Conservation (phyloP, 2,113 vertebrate species). For the Gobius niger region DNA sequence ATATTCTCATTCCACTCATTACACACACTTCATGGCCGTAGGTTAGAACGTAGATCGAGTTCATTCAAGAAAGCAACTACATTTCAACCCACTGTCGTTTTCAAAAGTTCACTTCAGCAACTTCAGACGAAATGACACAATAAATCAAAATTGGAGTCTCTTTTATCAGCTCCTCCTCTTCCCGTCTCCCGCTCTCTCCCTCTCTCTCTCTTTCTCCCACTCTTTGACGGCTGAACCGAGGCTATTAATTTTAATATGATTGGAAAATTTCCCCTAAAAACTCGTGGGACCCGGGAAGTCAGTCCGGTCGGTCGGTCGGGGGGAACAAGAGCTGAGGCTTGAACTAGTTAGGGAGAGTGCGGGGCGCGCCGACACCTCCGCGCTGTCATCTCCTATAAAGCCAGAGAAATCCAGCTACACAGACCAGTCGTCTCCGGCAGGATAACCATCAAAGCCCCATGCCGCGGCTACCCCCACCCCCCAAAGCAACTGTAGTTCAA, state of each 20-base stretch:
- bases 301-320: neutral
- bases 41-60: too few relatives aligned
- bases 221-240: conserved; percentile 1
- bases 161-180: neutral
- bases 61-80: conserved; percentile 1
- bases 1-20: too few relatives aligned
- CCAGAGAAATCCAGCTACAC: conserved; percentile 8
- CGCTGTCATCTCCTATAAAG: conserved; percentile 25
- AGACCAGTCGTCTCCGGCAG: conserved; percentile 7
- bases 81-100: conserved; percentile 8
- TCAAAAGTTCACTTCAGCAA: neutral
- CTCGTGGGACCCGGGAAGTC: conserved; percentile 35
- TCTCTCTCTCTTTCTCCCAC: neutral
- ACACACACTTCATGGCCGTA: neutral
- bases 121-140: conserved; percentile 21
- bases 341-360: conserved; percentile 39
- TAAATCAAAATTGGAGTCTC: conserved; percentile 15
- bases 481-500: conserved; percentile 38
- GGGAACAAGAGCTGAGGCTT: conserved; percentile 42
- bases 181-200: neutral
- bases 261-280: conserved; percentile 44
- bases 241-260: conserved; percentile 58
- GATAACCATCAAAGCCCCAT: conserved; percentile 41
- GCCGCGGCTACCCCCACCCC: neutral
- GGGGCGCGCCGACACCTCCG: conserved; percentile 28